phyloP scores from a whole-genome alignment of 2,797 vertebrate species.

The Rousettus madagascariensis region DNA sequence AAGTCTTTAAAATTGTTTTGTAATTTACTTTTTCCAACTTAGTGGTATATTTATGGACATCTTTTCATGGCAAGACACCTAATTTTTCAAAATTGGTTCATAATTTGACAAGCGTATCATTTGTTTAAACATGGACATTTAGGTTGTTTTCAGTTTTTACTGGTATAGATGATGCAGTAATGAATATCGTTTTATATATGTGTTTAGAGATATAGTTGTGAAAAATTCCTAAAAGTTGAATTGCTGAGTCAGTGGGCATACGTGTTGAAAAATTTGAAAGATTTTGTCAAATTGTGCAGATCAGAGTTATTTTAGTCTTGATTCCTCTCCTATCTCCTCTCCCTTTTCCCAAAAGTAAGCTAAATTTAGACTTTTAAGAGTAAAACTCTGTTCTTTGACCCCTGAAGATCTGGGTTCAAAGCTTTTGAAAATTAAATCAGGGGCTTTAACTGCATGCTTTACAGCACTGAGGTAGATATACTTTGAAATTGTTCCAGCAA shows the following conservation, averaged over 20 bases:
- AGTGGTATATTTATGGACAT: not conserved
- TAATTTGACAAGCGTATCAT: not conserved
- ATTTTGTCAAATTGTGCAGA: not conserved
- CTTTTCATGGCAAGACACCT: not conserved
- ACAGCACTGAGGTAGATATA: not conserved
- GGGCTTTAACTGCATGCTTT: not conserved
- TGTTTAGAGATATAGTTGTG: not conserved
- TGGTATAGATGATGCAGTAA: not conserved
- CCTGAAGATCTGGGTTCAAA: not conserved
- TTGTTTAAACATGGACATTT: not conserved
- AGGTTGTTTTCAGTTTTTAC: not conserved
- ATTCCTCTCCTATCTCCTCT: too few relatives aligned
- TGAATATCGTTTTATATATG: not conserved
- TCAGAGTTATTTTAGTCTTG: not conserved
- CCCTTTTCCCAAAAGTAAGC: not conserved
- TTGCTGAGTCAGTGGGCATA: not conserved
- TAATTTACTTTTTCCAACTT: not conserved
- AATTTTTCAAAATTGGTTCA: not conserved
- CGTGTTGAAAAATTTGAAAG: not conserved
- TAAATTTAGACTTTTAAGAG: slow-evolving; percentile 15
- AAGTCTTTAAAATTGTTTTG: not conserved
- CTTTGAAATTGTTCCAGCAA: not conserved
- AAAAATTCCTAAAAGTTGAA: not conserved
- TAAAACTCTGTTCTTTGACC: not conserved
- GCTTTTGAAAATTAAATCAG: not conserved